Evolutionary conservation across 2,797 vertebrate genomes (phyloP).

Genomic region (Gallinago solitaria): DNA sequence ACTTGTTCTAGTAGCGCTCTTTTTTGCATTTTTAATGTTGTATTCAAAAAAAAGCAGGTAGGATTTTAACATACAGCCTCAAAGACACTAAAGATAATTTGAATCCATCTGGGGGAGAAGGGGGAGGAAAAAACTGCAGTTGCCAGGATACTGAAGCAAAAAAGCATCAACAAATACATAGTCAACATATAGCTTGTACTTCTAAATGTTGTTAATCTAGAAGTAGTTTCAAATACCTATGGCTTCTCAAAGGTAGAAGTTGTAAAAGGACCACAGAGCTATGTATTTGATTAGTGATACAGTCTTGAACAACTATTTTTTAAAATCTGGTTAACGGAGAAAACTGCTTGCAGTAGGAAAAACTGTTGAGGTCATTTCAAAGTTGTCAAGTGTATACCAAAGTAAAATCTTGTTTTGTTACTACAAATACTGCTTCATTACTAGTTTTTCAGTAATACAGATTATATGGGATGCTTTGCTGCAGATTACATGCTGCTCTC

Average conservation of each 20-base stretch:
- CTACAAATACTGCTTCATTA: not conserved
- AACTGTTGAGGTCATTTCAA: not conserved
- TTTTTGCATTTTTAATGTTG: not conserved
- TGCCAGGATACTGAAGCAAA: not conserved
- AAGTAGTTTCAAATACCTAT: not conserved
- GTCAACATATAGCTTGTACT: not conserved
- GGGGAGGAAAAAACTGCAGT: not conserved
- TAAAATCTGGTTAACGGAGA: not conserved
- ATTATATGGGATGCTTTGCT: not conserved
- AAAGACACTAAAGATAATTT: not conserved
- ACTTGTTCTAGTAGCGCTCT: not conserved
- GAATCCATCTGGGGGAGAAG: not conserved
- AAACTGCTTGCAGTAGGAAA: not conserved
- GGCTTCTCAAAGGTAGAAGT: not conserved
- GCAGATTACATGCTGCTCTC: not conserved
- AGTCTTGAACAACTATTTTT: not conserved
- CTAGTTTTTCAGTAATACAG: not conserved
- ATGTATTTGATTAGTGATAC: not conserved
- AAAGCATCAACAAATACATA: not conserved
- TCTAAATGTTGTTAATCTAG: not conserved
- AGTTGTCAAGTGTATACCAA: not conserved
- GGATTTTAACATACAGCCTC: not conserved
- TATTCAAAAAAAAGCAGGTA: not conserved
- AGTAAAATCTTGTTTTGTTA: not conserved
- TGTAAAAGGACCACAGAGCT: not conserved